A percentile compares a stretch with the other conserved stretches of the same genome.
Conservation (phyloP, 2,797 vertebrate genomes). For the Rhabdophis nuchalis region DNA sequence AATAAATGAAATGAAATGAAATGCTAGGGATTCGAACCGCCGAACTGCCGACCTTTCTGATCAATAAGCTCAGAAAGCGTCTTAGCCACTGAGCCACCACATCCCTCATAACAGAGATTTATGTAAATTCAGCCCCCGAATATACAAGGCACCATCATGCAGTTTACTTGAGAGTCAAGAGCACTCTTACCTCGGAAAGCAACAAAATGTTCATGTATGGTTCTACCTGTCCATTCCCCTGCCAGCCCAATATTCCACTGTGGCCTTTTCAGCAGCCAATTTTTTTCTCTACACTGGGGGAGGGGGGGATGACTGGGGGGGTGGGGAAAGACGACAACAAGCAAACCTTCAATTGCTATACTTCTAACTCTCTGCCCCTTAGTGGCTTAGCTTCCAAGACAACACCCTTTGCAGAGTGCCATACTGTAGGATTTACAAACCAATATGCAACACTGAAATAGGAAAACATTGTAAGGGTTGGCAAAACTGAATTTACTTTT, state of each 20-base stretch:
- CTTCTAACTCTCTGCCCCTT: neutral
- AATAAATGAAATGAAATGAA: no score
- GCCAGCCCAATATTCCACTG: neutral
- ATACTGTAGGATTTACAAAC: neutral
- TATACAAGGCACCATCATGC: neutral
- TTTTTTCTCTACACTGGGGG: neutral
- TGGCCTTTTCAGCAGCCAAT: neutral
- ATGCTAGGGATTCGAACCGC: no score
- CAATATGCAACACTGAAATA: neutral
- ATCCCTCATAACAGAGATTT: neutral
- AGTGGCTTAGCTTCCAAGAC: neutral
- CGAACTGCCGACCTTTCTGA: no score
- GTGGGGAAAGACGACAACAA: no score
- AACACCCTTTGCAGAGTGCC: neutral
- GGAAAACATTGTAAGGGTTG: neutral
- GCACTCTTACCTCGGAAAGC: neutral
- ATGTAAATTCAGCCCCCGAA: neutral
- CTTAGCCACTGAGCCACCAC: no score
- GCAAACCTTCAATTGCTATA: neutral
- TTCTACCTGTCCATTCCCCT: neutral
- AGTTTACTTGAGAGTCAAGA: neutral
- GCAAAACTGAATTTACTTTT: neutral
- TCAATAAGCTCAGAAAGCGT: no score
- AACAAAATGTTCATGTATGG: neutral
- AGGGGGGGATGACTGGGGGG: fast-evolving